phyloP scores from a whole-genome alignment of 2,797 vertebrate genomes.

The Melopsittacus undulatus region DNA sequence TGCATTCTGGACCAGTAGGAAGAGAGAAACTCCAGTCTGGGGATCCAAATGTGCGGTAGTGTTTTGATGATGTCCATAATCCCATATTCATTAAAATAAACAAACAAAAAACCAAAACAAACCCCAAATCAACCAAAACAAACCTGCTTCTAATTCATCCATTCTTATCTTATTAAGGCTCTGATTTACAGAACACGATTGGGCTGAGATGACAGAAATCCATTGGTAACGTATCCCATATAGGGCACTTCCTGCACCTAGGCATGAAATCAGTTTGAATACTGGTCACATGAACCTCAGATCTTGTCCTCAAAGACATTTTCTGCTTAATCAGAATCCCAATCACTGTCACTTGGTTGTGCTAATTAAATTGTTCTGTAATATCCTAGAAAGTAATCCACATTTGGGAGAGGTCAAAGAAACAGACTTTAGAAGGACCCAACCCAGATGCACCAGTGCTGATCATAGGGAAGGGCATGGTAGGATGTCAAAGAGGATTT shows the following conservation, averaged over 20 bases:
- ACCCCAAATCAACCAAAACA: neutral
- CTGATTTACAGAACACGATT: neutral
- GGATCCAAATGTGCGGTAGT: neutral
- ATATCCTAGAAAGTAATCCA: neutral
- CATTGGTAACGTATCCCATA: neutral
- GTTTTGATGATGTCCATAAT: neutral
- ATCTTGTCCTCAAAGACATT: neutral
- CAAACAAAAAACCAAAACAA: neutral
- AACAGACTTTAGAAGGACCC: neutral
- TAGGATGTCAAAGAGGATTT: neutral
- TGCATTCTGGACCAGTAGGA: neutral
- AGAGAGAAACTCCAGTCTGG: neutral
- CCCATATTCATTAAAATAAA: neutral
- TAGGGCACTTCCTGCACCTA: neutral
- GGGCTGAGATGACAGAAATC: neutral
- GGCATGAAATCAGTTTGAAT: neutral
- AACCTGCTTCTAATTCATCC: neutral
- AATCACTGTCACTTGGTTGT: neutral
- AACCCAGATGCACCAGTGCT: neutral
- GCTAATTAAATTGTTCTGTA: neutral
- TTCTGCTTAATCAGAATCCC: neutral
- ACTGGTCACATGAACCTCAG: neutral
- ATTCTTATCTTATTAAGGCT: neutral
- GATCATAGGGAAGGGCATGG: neutral
- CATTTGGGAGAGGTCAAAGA: neutral